Conservation (phyloP, 1,140 invertebrate species). For the Pseudomyrmex sp. region DNA sequence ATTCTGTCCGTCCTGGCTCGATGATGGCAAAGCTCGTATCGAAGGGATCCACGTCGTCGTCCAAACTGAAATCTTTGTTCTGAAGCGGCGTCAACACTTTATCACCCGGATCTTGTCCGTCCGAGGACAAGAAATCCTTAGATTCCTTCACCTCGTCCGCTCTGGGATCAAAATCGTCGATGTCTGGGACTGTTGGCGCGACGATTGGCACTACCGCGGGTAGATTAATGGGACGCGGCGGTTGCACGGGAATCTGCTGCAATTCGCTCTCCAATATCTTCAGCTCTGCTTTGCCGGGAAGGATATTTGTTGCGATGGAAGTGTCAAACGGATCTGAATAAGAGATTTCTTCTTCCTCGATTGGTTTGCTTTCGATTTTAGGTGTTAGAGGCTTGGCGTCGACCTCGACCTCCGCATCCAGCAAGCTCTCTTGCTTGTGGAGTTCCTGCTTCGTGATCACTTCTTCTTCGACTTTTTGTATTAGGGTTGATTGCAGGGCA, state of each 20-base stretch:
- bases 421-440: slow-evolving; percentile 79
- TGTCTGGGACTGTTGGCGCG: slow-evolving; percentile 53
- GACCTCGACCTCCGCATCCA: slow-evolving; percentile 88
- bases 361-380: slow-evolving; percentile 82
- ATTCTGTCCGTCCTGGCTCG: slow-evolving; percentile 87
- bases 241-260: slow-evolving; percentile 80
- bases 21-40: slow-evolving; percentile 88
- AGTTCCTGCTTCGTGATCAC: slow-evolving; percentile 27
- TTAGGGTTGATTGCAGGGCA: slow-evolving; percentile 24
- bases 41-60: slow-evolving; percentile 88
- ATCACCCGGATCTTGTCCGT: slow-evolving; percentile 74
- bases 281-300: slow-evolving; percentile 91
- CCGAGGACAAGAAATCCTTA: slow-evolving; percentile 77
- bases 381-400: slow-evolving; percentile 89
- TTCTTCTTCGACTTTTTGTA: slow-evolving; percentile 65
- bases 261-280: slow-evolving; percentile 91
- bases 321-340: slow-evolving; percentile 92
- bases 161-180: slow-evolving; percentile 81
- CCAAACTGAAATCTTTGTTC: slow-evolving; percentile 68
- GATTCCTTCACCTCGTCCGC: slow-evolving; percentile 73
- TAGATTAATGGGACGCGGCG: slow-evolving; percentile 69
- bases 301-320: slow-evolving; percentile 90
- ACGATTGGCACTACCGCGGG: slow-evolving; percentile 57
- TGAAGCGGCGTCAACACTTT: slow-evolving; percentile 84
- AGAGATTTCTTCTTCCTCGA: slow-evolving; percentile 78